These are phyloP conservation scores for Thymallus thymallus DNA, from an alignment of 2,113 vertebrate species.

Conservation along the genomic window DNA sequence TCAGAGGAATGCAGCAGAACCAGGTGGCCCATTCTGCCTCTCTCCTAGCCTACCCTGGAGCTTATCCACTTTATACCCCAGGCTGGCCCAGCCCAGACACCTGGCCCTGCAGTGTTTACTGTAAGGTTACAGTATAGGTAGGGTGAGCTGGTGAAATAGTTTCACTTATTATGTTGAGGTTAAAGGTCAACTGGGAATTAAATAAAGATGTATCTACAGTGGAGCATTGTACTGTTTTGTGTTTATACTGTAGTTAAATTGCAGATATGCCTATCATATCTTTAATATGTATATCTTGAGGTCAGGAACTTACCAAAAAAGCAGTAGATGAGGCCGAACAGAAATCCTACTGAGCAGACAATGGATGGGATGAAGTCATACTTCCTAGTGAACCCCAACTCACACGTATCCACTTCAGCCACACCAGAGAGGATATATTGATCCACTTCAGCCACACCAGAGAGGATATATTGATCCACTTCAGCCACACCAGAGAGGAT, in stretches of 20 bases:
- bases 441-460: not conserved
- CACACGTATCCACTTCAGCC: slow-evolving; percentile 65
- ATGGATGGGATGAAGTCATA: slow-evolving; percentile 77
- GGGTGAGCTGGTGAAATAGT: slow-evolving; percentile 24
- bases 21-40: slow-evolving; percentile 53
- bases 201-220: not conserved
- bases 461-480: too few species aligned
- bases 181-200: not conserved
- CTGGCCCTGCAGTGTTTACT: slow-evolving; percentile 19
- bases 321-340: slow-evolving; percentile 83
- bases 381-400: slow-evolving; percentile 67
- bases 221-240: not conserved
- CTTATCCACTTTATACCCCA: slow-evolving; percentile 58
- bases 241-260: not conserved
- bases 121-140: not conserved
- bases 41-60: slow-evolving; percentile 40
- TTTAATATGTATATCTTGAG: not conserved
- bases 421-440: slow-evolving; percentile 5
- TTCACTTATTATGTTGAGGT: slow-evolving; percentile 2
- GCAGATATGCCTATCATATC: not conserved
- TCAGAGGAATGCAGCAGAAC: not conserved
- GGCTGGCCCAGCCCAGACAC: slow-evolving; percentile 44
- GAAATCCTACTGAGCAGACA: slow-evolving; percentile 79
- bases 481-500: slow-evolving; percentile 8
- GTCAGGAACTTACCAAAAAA: slow-evolving; percentile 78